A percentile compares a stretch with the other conserved stretches of the same genome.
Evolutionary conservation across 1,140 invertebrate species (phyloP).

Genomic region (Nebria ingens): DNA sequence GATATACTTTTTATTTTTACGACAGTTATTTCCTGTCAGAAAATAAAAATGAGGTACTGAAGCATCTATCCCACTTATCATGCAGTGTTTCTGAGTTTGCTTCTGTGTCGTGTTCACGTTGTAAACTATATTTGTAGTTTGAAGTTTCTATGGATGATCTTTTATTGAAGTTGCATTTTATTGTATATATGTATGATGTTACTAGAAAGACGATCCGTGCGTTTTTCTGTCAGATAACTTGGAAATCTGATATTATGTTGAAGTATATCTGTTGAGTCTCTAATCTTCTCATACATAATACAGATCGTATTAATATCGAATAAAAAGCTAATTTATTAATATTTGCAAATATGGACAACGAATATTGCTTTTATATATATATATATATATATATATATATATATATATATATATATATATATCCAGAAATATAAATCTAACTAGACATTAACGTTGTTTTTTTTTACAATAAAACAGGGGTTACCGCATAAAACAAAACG

Average conservation of each 20-base stretch:
- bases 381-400: too few species aligned
- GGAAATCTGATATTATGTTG: too few species aligned
- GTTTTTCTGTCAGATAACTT: too few species aligned
- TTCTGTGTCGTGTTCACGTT: neutral
- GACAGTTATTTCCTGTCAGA: constrained; percentile 3
- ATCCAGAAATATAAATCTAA: too few species aligned
- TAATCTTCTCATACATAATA: too few species aligned
- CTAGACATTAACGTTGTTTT: neutral
- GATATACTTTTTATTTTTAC: constrained; percentile 5
- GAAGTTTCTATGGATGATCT: neutral
- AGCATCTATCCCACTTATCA: neutral
- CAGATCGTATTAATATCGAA: too few species aligned
- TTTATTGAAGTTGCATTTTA: constrained; percentile 8
- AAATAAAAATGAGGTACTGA: neutral
- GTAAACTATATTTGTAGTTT: constrained; percentile 3
- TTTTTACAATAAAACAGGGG: neutral
- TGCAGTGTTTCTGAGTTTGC: neutral
- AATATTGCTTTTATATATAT: too few species aligned
- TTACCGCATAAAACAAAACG: neutral
- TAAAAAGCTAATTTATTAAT: too few species aligned
- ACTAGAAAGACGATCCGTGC: neutral
- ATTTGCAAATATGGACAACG: too few species aligned
- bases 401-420: too few species aligned
- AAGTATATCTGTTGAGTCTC: too few species aligned
- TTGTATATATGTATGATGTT: constrained; percentile 2